phyloP scores from a whole-genome alignment of 2,797 vertebrate genomes.

The Danio kyathit region DNA sequence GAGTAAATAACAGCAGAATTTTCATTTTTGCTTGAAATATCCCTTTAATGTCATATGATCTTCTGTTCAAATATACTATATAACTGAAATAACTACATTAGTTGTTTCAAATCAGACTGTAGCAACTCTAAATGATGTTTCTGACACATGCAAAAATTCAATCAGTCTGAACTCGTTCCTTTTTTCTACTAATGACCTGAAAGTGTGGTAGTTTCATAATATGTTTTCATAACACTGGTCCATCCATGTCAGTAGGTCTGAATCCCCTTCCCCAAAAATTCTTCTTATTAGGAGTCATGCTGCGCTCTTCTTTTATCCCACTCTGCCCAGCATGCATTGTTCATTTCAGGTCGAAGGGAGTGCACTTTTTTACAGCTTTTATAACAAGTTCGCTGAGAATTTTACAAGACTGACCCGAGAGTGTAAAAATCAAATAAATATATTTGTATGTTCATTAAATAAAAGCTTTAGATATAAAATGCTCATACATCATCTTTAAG shows the following conservation, averaged over 20 bases:
- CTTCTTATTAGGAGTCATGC: constrained; percentile 42
- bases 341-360: constrained; percentile 65
- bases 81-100: too few species aligned
- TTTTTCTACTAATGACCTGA: constrained; percentile 25
- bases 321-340: constrained; percentile 58
- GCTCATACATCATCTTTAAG: too few species aligned
- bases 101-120: not conserved
- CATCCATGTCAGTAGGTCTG: constrained; percentile 63
- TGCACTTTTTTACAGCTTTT: constrained; percentile 49
- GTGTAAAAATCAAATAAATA: not conserved
- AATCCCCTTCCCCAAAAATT: constrained; percentile 44
- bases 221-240: constrained; percentile 53
- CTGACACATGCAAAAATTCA: constrained; percentile 2
- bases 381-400: constrained; percentile 38
- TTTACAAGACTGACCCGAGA: constrained; percentile 48
- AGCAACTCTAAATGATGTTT: constrained; percentile 9
- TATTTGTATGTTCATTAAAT: not conserved
- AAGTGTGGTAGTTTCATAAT: constrained; percentile 52
- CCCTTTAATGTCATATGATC: not conserved
- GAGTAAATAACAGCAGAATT: too few species aligned
- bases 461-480: too few species aligned
- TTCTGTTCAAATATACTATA: not conserved
- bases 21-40: too few species aligned
- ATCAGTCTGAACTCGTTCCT: constrained; percentile 11
- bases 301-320: constrained; percentile 49